Base-by-base conservation (phyloP, 2,113 vertebrate genomes). In the Solea solea region DNA sequence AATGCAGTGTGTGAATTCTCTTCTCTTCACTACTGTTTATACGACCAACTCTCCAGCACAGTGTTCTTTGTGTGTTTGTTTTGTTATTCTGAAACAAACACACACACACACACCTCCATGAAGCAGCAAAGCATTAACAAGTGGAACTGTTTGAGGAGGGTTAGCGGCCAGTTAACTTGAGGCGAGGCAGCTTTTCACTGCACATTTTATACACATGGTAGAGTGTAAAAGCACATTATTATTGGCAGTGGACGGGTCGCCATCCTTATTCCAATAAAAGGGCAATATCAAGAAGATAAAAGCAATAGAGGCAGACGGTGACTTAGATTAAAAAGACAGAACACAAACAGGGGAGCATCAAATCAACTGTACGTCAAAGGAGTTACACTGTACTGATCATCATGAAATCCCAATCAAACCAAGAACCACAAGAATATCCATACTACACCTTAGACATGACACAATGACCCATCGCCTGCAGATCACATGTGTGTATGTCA, bases 231-330 rank as follows among this genome's bases (percentile, higher is more conserved):
- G 66, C 59, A 62, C 42, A 69, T 45, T 72, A 61, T 62, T 45
- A 76, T 65, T 81, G 58, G 39, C 73, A 63, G 28, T 54, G 52
- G 61, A 80, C 42, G 15, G 28, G 39, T 60, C 27, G 12, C 6
- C 44, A 72, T 75, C 45, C 1, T 40, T 69, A 74, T 85, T 86
- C 81, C 69, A 79, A 81, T 83, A 69, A 78, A 80, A 76, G 56
- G 62, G 11, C 1, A 78, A 74, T 74, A 80, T 73, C 11, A 74
- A 34, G 53, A 1, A 3, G 40, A 73, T 78, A 54, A 73, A 84
- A 82, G 75, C 61, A 70, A 68, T 68, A 49, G 51, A 57, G 28
- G 12, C 12, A 61, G 9, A 53, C 16, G 51, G 41, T 60, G 54
- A 67, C 48, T 72, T 21, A 57, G 21, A 72, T 40, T 45, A 1